Conservation (phyloP, 2,113 vertebrate species). For the Callithrix jacchus region DNA sequence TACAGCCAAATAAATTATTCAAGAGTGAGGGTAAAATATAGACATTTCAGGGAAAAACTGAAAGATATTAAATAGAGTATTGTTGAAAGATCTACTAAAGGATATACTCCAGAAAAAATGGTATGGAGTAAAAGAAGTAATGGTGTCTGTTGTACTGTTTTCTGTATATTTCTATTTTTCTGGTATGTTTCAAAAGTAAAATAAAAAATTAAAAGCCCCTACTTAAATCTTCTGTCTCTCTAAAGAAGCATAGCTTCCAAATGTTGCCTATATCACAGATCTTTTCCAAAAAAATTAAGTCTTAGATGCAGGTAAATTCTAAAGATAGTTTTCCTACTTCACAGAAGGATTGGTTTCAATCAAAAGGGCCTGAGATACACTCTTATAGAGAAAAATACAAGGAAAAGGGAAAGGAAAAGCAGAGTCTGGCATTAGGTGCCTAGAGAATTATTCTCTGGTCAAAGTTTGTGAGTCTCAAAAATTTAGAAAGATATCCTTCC, state of each 20-base stretch:
- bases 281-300: slow-evolving; percentile 16
- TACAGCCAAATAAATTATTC: not conserved
- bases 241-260: not conserved
- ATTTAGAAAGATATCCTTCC: slow-evolving; percentile 25
- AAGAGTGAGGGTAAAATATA: not conserved
- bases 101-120: not conserved
- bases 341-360: not conserved
- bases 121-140: not conserved
- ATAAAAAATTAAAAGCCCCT: not conserved
- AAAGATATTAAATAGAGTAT: not conserved
- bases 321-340: slow-evolving; percentile 21
- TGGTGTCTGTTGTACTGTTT: not conserved
- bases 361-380: not conserved
- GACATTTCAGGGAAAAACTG: not conserved
- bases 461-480: slow-evolving; percentile 20
- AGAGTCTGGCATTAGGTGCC: not conserved
- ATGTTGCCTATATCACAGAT: not conserved
- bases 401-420: not conserved
- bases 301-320: not conserved
- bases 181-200: slow-evolving; percentile 20
- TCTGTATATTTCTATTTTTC: not conserved
- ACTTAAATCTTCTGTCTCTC: not conserved
- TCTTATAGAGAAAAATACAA: not conserved
- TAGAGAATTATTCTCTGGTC: slow-evolving; percentile 19
- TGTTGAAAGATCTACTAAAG: not conserved